phyloP scores from a whole-genome alignment of 2,113 vertebrate species.

The Lepus europaeus region DNA sequence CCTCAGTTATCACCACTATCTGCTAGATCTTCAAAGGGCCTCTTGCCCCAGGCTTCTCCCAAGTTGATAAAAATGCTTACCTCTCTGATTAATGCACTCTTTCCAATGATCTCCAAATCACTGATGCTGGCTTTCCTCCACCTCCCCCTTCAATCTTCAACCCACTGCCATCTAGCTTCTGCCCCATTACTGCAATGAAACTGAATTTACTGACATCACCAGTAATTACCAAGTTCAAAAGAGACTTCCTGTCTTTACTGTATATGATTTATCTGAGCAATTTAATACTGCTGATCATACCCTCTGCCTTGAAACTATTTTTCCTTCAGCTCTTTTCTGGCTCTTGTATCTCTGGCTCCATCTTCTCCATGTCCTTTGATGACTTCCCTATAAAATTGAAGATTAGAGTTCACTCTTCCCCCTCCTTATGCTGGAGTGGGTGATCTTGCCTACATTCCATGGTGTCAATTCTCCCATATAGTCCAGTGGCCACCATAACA shows the following conservation, averaged over 20 bases:
- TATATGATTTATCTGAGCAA: not conserved
- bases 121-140: not conserved
- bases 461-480: not conserved
- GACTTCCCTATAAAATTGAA: not conserved
- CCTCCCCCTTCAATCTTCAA: not conserved
- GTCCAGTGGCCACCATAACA: not conserved
- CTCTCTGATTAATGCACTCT: not conserved
- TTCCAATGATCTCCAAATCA: not conserved
- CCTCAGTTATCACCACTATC: not conserved
- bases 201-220: not conserved
- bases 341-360: not conserved
- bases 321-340: not conserved
- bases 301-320: not conserved
- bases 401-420: not conserved
- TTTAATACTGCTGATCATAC: not conserved
- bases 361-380: not conserved
- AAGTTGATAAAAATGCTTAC: not conserved
- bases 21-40: not conserved
- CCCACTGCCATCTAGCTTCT: not conserved
- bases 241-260: not conserved
- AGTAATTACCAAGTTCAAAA: slow-evolving; percentile 36
- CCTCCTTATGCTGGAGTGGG: not conserved
- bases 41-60: not conserved
- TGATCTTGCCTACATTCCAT: not conserved
- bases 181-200: not conserved